Conservation (phyloP, 2,797 vertebrate species). For the Loris lydekkerianus region DNA sequence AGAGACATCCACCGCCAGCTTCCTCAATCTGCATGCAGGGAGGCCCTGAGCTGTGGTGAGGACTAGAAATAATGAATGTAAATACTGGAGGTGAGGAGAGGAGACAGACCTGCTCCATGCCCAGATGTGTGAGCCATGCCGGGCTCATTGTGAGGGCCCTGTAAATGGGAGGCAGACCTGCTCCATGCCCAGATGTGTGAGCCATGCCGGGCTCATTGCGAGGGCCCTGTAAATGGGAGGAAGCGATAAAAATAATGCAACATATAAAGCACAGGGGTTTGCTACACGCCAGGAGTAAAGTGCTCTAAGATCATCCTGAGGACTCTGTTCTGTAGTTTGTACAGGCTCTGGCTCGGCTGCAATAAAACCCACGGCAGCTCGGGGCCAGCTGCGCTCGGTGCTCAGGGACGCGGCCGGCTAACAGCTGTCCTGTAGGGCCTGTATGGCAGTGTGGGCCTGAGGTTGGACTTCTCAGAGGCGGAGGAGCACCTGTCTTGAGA, state of each 20-base stretch:
- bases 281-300: not conserved
- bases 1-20: not conserved
- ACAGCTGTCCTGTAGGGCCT: not conserved
- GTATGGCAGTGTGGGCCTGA: too few relatives aligned
- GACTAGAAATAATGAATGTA: not conserved
- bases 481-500: not conserved
- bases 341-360: not conserved
- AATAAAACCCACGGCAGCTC: not conserved
- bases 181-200: not conserved
- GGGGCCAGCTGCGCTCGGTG: not conserved
- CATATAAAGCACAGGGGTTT: not conserved
- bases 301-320: not conserved
- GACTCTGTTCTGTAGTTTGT: not conserved
- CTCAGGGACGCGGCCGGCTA: not conserved
- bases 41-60: not conserved
- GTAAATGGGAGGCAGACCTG: not conserved
- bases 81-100: not conserved
- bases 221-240: not conserved
- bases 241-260: not conserved
- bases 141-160: not conserved
- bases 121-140: not conserved
- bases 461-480: not conserved
- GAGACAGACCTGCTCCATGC: not conserved
- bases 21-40: not conserved
- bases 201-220: not conserved